Base-by-base conservation (phyloP, 2,113 vertebrate species). In the Perognathus longimembris region DNA sequence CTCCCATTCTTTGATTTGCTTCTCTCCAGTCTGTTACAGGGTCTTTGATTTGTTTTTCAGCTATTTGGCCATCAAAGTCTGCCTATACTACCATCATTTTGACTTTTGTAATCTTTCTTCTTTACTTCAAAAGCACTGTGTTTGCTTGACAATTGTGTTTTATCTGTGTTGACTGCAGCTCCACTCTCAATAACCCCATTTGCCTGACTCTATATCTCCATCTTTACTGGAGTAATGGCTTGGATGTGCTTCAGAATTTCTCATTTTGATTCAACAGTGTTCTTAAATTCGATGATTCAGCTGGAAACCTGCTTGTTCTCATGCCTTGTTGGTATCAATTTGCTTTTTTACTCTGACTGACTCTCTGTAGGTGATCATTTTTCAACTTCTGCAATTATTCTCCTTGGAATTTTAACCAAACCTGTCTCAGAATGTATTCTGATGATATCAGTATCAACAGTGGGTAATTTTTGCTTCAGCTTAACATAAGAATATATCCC, bases 11-110 rank as follows among this genome's bases (percentile, higher is more conserved):
- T 94, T 99, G 98, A 93, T 99, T 99, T 94, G 99, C 80, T 78
- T 99, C 98, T 98, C 99, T 98, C 98, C 98, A 99, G 95, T 99
- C 98, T 98, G 98, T 98, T 97, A 98, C 98, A 32, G 99, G 98
- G n/a, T 99, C 99, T 34, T 98, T 99, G 5, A 96, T 98, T 93
- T 98, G 92, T 63, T 99, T 98, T 97, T 99, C 98, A 4, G 98
- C 84, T 97, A 97, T 86, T 99, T 98, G 15, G 98, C 98, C 97
- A 54, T 99, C 98, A 83, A 99, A 99, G 30, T 99, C 98, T 99
- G 93, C 99, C 98, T 50, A 98, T 99, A 95, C 98, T 98, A 59
- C 98, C 98, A 34, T 99, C 98, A 96, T 98, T 98, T 97, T 99
- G 98, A 94, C 98, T 99, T 92, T 98, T 97, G 22, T 98, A 99